Evolutionary conservation across 2,113 vertebrate species (phyloP), one percentile per base, ranked within the genome.

Genomic region (Actenoides lindsayi): DNA sequence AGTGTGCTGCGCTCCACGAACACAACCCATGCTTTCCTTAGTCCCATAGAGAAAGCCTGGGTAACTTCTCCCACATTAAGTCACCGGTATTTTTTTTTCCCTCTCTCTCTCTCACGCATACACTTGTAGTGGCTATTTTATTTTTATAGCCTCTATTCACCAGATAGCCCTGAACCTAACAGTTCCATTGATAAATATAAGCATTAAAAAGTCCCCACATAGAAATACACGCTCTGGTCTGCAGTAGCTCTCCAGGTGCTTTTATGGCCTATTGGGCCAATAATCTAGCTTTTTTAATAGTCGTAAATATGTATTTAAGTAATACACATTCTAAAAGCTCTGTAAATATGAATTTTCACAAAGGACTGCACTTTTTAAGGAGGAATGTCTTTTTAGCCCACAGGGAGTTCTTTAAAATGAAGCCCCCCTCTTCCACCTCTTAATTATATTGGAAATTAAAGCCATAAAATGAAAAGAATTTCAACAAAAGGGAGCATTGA

Each of bases 281-380:
- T 95, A 97, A 97, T 95, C 89, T 65, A 57, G 16, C 65, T 96
- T 97, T 96, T 89, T 90, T 96, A 97, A 88, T 42, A 53, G 42
- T 53, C 75, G 96, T 96, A 94, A 97, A 91, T 91, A 94, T 80
- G 89, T 82, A 57, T 88, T 97, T 97, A 96, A 96, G 93, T 90
- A 95, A 96, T 84, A 68, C 54, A 74, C 70, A 11, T 65, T 51
- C 76, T 80, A 89, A 92, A 93, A 95, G 84, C 59, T 73, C 90
- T 64, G 87, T 96, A 96, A 97, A 96, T 95, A 93, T 2, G 42
- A 93, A 70, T 96, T 88, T 92, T 81, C 79, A 74, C 75, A 17
- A 60, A 90, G 50, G 50, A 70, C 27, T 41, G 17, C 2, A 50
- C 30, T 83, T 53, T 73, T 92, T 56, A 70, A 94, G 79, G 62